These are phyloP conservation scores for Rhimphoctona megacephalus DNA, from an alignment of 2,888 invertebrate genomes.

Conservation along the genomic window DNA sequence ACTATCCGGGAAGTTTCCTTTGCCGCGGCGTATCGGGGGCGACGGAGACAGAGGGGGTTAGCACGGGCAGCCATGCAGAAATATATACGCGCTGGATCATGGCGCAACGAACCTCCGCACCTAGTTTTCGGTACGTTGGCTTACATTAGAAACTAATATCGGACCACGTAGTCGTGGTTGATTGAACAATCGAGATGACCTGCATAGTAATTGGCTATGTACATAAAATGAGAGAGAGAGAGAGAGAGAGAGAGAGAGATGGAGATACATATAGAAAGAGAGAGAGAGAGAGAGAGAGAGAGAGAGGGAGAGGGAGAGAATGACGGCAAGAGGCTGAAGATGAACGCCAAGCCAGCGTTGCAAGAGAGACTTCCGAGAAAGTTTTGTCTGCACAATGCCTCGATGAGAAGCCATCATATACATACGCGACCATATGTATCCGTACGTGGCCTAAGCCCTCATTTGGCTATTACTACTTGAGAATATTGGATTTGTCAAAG, in stretches of 20 bases:
- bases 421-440: constrained; percentile 14
- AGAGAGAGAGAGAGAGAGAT: constrained; percentile 1
- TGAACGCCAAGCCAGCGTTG: constrained; percentile 20
- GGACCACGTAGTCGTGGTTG: constrained; percentile 63
- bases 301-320: neutral
- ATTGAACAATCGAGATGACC: constrained; percentile 69
- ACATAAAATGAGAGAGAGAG: constrained; percentile 48
- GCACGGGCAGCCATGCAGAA: constrained; percentile 27
- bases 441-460: constrained; percentile 10
- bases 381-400: constrained; percentile 37
- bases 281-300: constrained; percentile 13
- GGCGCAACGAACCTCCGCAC: constrained; percentile 43
- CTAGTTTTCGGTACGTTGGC: constrained; percentile 66
- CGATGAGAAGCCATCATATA: constrained; percentile 20
- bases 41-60: constrained; percentile 15
- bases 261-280: neutral
- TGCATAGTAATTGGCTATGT: constrained; percentile 67
- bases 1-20: constrained; percentile 57
- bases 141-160: constrained; percentile 69
- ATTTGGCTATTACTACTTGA: constrained; percentile 50
- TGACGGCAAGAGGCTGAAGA: neutral
- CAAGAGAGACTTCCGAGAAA: constrained; percentile 35
- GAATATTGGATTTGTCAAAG: constrained; percentile 67
- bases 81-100: constrained; percentile 9
- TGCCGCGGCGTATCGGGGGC: constrained; percentile 27